Evolutionary conservation across 2,797 vertebrate species (phyloP), one percentile per base, ranked within the genome.

Genomic region (Diglossa cyanea): DNA sequence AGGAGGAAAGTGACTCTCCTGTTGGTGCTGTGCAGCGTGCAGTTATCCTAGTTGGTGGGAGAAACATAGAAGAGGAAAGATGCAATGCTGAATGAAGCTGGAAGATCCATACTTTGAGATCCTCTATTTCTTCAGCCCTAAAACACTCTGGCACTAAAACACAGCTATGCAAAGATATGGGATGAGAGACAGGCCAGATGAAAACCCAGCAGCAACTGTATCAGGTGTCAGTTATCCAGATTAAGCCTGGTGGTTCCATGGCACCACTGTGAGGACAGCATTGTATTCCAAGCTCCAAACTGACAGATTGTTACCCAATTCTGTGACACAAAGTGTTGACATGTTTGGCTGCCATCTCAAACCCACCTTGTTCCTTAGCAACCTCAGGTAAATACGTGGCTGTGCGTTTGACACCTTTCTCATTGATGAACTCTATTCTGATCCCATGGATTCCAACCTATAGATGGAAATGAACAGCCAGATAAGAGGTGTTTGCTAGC

Each of bases 371-470:
- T 97, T 98, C 98, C 97, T 98, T 98, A 97, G 98, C 98, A 97
- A 98, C 98, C 97, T 98, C 98, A 97, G 98, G 98, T 97, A 98
- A 98, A 48, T 98, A 98, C 60, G 98, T 98, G 96, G 98, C 98
- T 97, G 98, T 98, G 92, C 98, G 98, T 97, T 98, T 98, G 96
- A 98, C 97, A 82, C 98, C 98, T 95, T 98, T 98, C 95, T 98
- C 98, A 96, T 98, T 98, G 96, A 98, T 97, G 96, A 98, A 98
- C 94, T 98, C 98, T 97, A 98, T 98, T 94, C 98, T 98, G 97
- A 98, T 98, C 73, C 98, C 98, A 97, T 98, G 98, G 93, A 98
- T 98, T 97, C 98, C 98, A 97, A 98, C 98, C 98, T 98, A 97
- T 11, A 95, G 94, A 94, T 67, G 96, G 94, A 95, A 97, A 97